phyloP scores from a whole-genome alignment of 2,113 vertebrate species.

The Podarcis cretensis region DNA sequence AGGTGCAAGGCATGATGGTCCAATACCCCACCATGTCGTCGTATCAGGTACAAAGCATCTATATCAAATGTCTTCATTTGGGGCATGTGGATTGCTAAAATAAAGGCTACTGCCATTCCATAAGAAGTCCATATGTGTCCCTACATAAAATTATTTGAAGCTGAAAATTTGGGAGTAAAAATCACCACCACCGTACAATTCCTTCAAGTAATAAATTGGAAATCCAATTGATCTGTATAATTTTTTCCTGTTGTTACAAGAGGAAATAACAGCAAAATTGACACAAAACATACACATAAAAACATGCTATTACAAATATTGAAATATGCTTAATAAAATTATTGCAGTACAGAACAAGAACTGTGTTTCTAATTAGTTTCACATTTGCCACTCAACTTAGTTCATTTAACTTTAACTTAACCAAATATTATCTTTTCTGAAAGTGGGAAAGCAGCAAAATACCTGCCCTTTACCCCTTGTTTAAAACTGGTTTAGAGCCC shows the following conservation, averaged over 20 bases:
- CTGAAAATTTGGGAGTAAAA: background rate
- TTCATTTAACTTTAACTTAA: background rate
- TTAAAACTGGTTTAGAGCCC: background rate
- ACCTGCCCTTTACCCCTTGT: too few species aligned
- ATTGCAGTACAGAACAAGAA: background rate
- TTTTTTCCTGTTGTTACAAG: too few species aligned
- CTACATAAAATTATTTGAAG: background rate
- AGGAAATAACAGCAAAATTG: background rate
- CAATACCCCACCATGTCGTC: constrained; percentile 87
- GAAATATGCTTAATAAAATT: background rate
- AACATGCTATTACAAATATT: background rate
- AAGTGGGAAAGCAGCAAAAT: background rate
- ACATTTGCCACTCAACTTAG: background rate
- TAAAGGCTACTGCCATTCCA: background rate
- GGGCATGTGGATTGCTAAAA: background rate
- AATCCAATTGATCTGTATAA: background rate
- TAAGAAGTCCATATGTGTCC: too few species aligned
- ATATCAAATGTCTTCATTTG: background rate
- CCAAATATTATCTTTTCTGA: background rate
- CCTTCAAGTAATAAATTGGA: background rate
- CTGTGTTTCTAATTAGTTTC: background rate
- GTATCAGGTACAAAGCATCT: constrained; percentile 83
- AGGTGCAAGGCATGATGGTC: constrained; percentile 86
- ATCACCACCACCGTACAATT: background rate
- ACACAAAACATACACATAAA: background rate